Evolutionary conservation across 2,113 vertebrate species (phyloP).

Genomic region (Odocoileus hemionus): DNA sequence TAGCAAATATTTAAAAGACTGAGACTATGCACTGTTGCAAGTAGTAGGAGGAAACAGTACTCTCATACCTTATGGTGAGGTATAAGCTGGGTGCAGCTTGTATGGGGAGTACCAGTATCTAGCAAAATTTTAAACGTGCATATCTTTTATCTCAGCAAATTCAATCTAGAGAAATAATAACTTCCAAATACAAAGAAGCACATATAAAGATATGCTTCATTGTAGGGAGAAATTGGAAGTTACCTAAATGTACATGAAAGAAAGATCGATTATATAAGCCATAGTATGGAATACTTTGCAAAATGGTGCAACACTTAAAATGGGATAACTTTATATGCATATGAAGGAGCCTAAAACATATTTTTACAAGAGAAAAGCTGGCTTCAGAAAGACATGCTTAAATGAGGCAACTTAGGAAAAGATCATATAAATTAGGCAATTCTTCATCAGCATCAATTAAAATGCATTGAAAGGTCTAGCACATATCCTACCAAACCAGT

Average conservation of each 20-base stretch:
- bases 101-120: neutral
- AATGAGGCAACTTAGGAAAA: neutral
- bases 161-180: constrained; percentile 28
- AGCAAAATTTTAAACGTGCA: neutral
- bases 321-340: neutral
- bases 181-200: constrained; percentile 14
- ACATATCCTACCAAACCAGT: neutral
- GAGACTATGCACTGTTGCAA: neutral
- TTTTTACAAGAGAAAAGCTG: constrained; percentile 34
- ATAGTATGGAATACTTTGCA: neutral
- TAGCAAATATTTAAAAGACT: neutral
- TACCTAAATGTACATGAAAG: neutral
- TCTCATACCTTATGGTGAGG: neutral
- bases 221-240: neutral
- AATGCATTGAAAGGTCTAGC: neutral
- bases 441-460: constrained; percentile 21
- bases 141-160: neutral
- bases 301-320: neutral
- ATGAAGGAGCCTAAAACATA: neutral
- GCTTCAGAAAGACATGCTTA: neutral
- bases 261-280: neutral
- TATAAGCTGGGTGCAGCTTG: neutral
- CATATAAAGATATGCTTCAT: neutral
- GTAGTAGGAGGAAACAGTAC: neutral
- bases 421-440: neutral